A percentile compares a stretch with the other conserved stretches of the same genome.
phyloP scores from a whole-genome alignment of 2,797 vertebrate species.

The Parambassis ranga region DNA sequence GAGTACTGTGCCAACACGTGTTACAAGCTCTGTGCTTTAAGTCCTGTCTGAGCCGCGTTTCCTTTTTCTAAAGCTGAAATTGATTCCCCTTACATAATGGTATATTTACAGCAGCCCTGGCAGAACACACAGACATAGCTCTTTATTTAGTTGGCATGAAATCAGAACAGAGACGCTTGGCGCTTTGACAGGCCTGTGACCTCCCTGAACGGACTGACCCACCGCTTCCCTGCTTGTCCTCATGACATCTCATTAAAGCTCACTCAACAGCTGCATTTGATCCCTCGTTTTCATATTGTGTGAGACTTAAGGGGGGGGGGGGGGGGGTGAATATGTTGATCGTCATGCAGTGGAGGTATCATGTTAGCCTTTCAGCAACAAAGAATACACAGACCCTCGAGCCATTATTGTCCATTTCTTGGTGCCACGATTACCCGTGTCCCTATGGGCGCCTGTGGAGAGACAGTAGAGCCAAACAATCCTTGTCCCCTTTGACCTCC shows the following conservation, averaged over 20 bases:
- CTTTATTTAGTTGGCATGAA: constrained; percentile 72
- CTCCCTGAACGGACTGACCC: constrained; percentile 59
- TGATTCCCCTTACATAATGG: constrained; percentile 70
- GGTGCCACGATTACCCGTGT: constrained; percentile 49
- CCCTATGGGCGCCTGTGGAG: constrained; percentile 34
- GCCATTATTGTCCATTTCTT: constrained; percentile 50
- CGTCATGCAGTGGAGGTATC: constrained; percentile 32
- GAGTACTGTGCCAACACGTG: constrained; percentile 17
- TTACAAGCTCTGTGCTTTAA: constrained; percentile 29
- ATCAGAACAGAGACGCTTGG: constrained; percentile 62
- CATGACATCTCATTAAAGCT: constrained; percentile 36
- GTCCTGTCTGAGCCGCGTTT: constrained; percentile 37
- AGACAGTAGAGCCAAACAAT: constrained; percentile 62
- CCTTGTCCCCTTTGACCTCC: constrained; percentile 67
- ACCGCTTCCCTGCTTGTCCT: constrained; percentile 22
- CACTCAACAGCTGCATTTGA: constrained; percentile 21
- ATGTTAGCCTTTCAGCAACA: constrained; percentile 49
- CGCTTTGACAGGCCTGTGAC: constrained; percentile 55
- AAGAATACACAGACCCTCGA: constrained; percentile 18
- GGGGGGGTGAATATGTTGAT: not conserved
- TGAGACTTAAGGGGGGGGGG: not conserved
- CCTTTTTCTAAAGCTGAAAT: constrained; percentile 58
- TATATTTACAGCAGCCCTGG: constrained; percentile 74
- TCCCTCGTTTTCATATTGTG: not conserved
- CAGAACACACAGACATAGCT: constrained; percentile 61